A percentile compares a stretch with the other conserved stretches of the same genome.
phyloP scores from a whole-genome alignment of 2,888 invertebrate genomes.

The Hydrotaea cyrtoneurina region DNA sequence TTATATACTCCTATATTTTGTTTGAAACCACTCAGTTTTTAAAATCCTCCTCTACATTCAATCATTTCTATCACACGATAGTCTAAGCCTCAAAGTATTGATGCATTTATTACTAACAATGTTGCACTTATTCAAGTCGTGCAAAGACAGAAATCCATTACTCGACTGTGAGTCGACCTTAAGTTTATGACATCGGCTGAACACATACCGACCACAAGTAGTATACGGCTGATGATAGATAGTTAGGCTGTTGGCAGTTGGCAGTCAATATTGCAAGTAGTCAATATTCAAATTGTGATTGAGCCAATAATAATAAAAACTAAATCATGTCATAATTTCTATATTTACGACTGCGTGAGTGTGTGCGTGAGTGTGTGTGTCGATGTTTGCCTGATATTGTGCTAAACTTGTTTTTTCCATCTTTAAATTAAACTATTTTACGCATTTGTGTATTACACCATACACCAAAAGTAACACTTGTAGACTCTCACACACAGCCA shows the following conservation, averaged over 20 bases:
- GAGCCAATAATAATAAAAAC: slow-evolving; percentile 37
- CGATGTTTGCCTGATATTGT: background rate
- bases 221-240: background rate
- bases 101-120: too few species aligned
- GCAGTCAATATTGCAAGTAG: background rate
- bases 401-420: slow-evolving; percentile 54
- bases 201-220: too few species aligned
- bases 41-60: too few species aligned
- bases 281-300: slow-evolving; percentile 30
- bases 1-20: too few species aligned
- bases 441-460: slow-evolving; percentile 54
- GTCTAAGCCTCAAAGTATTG: too few species aligned
- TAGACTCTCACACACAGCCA: background rate
- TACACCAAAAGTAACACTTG: slow-evolving; percentile 12
- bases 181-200: background rate
- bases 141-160: background rate
- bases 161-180: slow-evolving; percentile 16
- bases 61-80: too few species aligned
- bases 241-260: background rate
- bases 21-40: too few species aligned
- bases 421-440: slow-evolving; percentile 57
- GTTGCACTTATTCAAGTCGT: background rate
- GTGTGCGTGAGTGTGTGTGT: background rate
- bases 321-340: slow-evolving; percentile 35
- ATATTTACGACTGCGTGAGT: background rate